Conservation (phyloP, 2,797 vertebrate genomes). For the Adrianichthys oophorus region DNA sequence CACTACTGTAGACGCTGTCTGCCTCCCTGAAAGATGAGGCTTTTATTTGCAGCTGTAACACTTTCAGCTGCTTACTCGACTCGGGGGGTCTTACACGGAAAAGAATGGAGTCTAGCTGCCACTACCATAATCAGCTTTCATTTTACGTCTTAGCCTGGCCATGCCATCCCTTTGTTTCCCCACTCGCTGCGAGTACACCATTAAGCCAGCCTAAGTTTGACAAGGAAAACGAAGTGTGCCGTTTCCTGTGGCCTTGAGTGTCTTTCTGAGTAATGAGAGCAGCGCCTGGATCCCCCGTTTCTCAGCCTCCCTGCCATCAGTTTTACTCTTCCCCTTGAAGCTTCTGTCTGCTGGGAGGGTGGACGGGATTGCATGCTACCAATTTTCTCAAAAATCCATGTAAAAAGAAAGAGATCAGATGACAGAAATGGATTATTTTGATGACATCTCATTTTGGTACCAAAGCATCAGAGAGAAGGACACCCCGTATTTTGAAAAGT, state of each 20-base stretch:
- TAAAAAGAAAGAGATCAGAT: conserved; percentile 26
- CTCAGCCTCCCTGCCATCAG: conserved; percentile 20
- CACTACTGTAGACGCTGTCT: conserved; percentile 14
- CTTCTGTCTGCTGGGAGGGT: conserved; percentile 56
- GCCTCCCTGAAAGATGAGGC: conserved; percentile 28
- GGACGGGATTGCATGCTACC: conserved; percentile 32
- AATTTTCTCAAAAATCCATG: conserved; percentile 6
- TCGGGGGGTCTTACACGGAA: conserved; percentile 41
- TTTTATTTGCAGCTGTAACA: conserved; percentile 33
- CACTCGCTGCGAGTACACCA: conserved; percentile 70
- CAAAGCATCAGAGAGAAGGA: too few species aligned
- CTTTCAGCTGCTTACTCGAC: conserved; percentile 21
- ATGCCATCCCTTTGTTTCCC: conserved; percentile 57
- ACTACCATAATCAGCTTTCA: conserved; percentile 9
- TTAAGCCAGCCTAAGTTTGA: conserved; percentile 75
- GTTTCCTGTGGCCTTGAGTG: conserved; percentile 78
- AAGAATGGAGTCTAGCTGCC: conserved; percentile 16
- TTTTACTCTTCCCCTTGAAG: conserved; percentile 66
- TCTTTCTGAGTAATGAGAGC: conserved; percentile 80
- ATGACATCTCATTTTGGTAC: too few species aligned
- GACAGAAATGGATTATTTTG: conserved; percentile 14
- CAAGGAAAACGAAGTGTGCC: conserved; percentile 83
- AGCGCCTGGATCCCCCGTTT: conserved; percentile 43
- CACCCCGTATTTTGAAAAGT: too few species aligned
- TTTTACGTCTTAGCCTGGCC: conserved; percentile 39